These are phyloP conservation scores for Brotula barbata DNA, from an alignment of 2,797 vertebrate genomes.

Conservation along the genomic window DNA sequence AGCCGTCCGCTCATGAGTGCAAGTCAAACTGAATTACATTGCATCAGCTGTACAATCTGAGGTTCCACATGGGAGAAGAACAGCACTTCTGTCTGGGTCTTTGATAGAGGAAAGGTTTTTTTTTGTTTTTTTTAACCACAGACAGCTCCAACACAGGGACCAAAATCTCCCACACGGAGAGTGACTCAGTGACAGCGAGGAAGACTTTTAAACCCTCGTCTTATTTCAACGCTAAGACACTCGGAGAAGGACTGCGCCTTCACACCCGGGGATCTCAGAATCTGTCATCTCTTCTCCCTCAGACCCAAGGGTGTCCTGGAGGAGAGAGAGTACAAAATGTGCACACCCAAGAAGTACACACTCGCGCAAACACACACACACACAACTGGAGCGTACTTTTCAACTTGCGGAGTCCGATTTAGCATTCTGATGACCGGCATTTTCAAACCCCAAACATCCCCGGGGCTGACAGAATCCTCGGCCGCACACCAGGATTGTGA, in stretches of 20 bases:
- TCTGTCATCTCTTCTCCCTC: constrained; percentile 39
- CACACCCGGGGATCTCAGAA: constrained; percentile 31
- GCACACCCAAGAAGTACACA: background rate
- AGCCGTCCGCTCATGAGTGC: constrained; percentile 3
- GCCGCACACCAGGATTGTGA: no score
- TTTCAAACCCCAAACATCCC: no score
- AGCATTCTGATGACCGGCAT: no score
- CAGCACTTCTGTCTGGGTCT: constrained; percentile 29
- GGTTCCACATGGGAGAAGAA: constrained; percentile 9
- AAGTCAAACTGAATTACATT: constrained; percentile 29
- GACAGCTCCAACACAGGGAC: constrained; percentile 25
- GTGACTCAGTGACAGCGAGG: constrained; percentile 27
- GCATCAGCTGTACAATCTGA: constrained; percentile 1
- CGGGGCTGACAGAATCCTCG: no score
- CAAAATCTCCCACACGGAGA: constrained; percentile 22
- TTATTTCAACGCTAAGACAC: constrained; percentile 36
- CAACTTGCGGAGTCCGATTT: no score
- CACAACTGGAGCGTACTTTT: no score
- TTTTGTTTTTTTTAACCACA: no score
- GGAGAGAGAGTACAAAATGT: constrained; percentile 15
- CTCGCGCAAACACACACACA: background rate
- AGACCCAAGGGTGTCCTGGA: constrained; percentile 13
- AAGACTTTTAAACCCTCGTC: constrained; percentile 24
- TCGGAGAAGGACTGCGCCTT: constrained; percentile 16
- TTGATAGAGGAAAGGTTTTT: constrained; percentile 24